A percentile compares a stretch with the other conserved stretches of the same genome.
phyloP scores from a whole-genome alignment of 2,113 vertebrate genomes.

The Eclectus roratus region DNA sequence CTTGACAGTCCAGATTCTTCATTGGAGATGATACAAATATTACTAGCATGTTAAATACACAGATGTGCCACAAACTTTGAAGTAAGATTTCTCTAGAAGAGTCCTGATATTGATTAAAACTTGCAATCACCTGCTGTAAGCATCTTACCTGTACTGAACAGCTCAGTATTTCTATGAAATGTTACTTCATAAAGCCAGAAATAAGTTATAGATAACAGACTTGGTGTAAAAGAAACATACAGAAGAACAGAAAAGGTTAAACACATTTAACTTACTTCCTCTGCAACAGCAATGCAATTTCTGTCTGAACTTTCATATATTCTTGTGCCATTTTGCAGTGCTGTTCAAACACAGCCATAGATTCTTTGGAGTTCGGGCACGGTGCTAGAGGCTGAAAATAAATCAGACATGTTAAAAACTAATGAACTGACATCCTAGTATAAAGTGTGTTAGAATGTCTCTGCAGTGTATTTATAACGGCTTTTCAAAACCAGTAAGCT shows the following conservation, averaged over 20 bases:
- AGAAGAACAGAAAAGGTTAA: background rate
- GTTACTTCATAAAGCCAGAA: background rate
- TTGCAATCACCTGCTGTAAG: background rate
- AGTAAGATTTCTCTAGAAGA: background rate
- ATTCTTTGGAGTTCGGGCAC: constrained; percentile 99
- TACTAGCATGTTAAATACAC: background rate
- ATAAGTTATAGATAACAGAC: background rate
- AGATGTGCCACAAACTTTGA: background rate
- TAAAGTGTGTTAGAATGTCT: constrained; percentile 49
- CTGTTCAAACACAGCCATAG: constrained; percentile 99
- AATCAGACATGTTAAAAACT: constrained; percentile 65
- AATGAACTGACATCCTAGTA: constrained; percentile 63
- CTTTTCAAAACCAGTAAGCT: constrained; percentile 50
- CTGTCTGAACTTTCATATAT: constrained; percentile 99
- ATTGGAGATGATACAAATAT: background rate
- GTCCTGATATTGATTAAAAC: background rate
- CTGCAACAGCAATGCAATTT: constrained; percentile 95
- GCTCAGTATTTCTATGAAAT: background rate
- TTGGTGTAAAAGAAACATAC: background rate
- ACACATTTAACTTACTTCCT: constrained; percentile 86
- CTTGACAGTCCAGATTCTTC: background rate
- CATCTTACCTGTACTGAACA: background rate
- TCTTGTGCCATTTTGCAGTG: constrained; percentile 99
- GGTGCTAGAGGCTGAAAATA: constrained; percentile 93
- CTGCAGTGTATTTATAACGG: constrained; percentile 66